Percentiles rank a stretch among this genome's conserved stretches.
These are phyloP conservation scores for Streblospio benedicti DNA, from an alignment of 1,140 invertebrate genomes.

Conservation along the genomic window DNA sequence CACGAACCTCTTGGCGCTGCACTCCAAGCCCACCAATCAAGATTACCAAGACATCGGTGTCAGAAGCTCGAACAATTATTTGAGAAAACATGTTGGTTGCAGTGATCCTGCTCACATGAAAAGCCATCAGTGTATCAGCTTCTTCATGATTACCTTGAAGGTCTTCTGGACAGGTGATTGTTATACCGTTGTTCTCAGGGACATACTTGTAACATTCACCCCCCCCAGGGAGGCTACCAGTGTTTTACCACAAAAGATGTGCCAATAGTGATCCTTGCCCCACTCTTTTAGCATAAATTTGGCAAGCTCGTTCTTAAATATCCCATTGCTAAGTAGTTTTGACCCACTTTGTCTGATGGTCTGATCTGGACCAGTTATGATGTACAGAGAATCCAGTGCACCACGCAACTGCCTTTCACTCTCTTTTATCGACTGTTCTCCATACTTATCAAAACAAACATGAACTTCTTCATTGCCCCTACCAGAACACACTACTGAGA, in stretches of 20 bases:
- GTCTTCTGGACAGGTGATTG: not conserved
- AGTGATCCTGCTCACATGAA: not conserved
- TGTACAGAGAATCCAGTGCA: not conserved
- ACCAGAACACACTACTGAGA: too few relatives aligned
- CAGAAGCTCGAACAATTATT: not conserved
- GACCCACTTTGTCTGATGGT: not conserved
- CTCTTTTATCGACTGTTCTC: not conserved
- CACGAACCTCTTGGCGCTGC: not conserved
- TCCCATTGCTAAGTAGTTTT: not conserved
- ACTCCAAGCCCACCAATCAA: not conserved
- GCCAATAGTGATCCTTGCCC: not conserved
- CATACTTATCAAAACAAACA: not conserved
- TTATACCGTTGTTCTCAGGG: not conserved
- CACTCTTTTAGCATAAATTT: not conserved
- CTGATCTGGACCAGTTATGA: not conserved
- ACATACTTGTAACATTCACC: not conserved
- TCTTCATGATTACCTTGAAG: not conserved
- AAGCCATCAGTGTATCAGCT: not conserved
- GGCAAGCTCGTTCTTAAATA: not conserved
- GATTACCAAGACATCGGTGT: not conserved
- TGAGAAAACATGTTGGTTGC: too few relatives aligned
- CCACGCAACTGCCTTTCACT: not conserved
- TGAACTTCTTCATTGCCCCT: too few relatives aligned
- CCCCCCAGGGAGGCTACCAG: not conserved
- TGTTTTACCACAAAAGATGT: not conserved